Evolutionary conservation across 1,140 invertebrate species (phyloP), one percentile per base, ranked within the genome.

Genomic region (Drosophila bipectinata): DNA sequence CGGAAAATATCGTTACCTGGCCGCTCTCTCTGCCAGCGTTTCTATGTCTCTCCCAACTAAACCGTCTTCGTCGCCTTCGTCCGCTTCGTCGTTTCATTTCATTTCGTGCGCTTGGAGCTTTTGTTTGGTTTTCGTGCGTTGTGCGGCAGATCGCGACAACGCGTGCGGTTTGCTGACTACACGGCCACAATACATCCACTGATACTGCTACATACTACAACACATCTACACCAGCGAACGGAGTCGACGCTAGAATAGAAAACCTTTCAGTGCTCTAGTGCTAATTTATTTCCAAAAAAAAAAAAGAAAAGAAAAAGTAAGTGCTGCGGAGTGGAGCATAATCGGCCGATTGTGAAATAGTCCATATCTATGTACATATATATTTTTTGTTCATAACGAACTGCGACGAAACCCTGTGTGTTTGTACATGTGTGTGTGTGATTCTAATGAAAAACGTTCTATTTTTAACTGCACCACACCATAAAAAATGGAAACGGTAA

Each of bases 51-150:
- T 34, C 32, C 3, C 9, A 12, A 10, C 10, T 10, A 12, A 32
- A n/a, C 34, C 41, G 41, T 44, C 41, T 44, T 44, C 14, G 8
- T 44, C 41, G 41, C 41, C 41, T 18, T 44, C 41, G 41, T 44
- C 41, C 34, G 34, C 34, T 4, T 44, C 83, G 76, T 74, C 72
- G 84, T 77, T 87, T 89, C 83, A 88, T 81, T 88, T 77, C 72
- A 72, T 77, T 79, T 88, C 68, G 76, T 79, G 60, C 79, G 79
- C 83, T 88, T 76, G 76, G 76, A 77, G 83, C 79, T 88, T 89
- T 88, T 88, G 84, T 83, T 88, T 88, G 84, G 79, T 79, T 83
- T 88, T 89, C 57, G 61, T 87, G 80, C 73, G 68, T 69, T 72
- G 80, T 79, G 75, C 83, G 83, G 84, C 76, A 89, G 83, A 85